phyloP scores from a whole-genome alignment of 92 coral and sea anemone species.

The Porites lobata region DNA sequence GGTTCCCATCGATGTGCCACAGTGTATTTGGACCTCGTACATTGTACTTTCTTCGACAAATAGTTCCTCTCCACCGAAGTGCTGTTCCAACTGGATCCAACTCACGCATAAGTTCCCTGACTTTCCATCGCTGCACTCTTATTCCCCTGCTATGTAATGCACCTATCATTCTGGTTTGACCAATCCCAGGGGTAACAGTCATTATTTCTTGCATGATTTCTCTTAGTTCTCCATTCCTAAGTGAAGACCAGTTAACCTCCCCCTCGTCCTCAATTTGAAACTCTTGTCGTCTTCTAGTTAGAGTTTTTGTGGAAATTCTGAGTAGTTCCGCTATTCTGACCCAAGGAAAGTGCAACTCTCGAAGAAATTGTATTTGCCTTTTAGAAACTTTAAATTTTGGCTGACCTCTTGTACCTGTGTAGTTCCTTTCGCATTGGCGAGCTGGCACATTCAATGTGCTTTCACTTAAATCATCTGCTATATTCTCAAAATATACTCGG shows the following conservation, averaged over 20 bases:
- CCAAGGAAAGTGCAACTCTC: conserved; percentile 34
- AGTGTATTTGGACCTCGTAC: conserved; percentile 60
- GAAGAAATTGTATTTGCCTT: conserved; percentile 60
- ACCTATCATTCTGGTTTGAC: conserved; percentile 46
- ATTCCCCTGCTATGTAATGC: conserved; percentile 53
- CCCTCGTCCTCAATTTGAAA: conserved; percentile 49
- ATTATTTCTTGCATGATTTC: conserved; percentile 57
- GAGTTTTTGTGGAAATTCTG: conserved; percentile 50
- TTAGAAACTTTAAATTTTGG: conserved; percentile 47
- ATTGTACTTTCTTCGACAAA: conserved; percentile 59
- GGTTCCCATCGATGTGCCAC: conserved; percentile 68
- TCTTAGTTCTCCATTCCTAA: conserved; percentile 46
- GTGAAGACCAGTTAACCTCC: conserved; percentile 50
- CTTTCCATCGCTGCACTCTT: conserved; percentile 50
- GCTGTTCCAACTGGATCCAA: conserved; percentile 70
- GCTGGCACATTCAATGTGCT: conserved; percentile 17
- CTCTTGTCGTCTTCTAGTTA: conserved; percentile 45
- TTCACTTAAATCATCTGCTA: conserved; percentile 39
- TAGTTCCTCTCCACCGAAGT: conserved; percentile 70
- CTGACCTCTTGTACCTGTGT: too few species aligned
- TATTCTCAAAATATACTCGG: conserved; percentile 54
- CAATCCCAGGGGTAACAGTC: conserved; percentile 48
- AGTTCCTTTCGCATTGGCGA: conserved; percentile 42
- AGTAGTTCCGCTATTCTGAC: conserved; percentile 1
- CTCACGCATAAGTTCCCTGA: conserved; percentile 32